Base-by-base conservation (phyloP, 2,888 invertebrate genomes). In the Trachelus stipa region DNA sequence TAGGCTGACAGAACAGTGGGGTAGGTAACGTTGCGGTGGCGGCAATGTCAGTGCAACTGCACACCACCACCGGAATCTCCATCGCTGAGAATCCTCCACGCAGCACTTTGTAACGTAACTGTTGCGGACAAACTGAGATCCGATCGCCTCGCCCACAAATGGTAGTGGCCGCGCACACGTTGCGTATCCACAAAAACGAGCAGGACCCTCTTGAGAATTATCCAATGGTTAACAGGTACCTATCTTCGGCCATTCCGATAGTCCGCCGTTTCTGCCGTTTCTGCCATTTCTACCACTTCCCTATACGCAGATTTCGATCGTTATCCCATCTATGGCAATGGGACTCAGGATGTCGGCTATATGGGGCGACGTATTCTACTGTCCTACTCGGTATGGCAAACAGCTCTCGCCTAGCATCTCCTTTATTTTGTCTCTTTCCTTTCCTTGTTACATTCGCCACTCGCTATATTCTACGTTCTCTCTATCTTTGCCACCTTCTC, bases 291-390 rank as follows among this genome's bases (percentile, higher is more conserved):
- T 34, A 31, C 73, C 68, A 33, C 56, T 40, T 37, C 69, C 56
- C 56, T 56, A 12, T 35, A 68, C 34, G 69, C 40, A 75, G 34
- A 71, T 35, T 87, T 87, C 83, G 86, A 87, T 88, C 87, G 87
- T 88, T 87, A 88, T 87, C 87, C 85, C 83, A 79, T 83, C 82
- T 84, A 83, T 76, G 87, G 85, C 81, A 73, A 15, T 35, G 73
- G 34, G 34, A 35, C 73, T 15, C 31, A 30, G 71, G 71, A 71
- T 33, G 30, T 12, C 30, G 12, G n/a, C 71, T 30, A 33, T 33
- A 71, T n/a, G 12, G 34, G 31, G 34, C 34, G 23, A 35, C 23
- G 73, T 73, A 73, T n/a, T 40, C 40, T 1, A 40, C 40, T 40
- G 40, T 40, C 40, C 40, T 15, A 40, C 15, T 40, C 15, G 40